Evolutionary conservation across 2,888 invertebrate species (phyloP).

Genomic region (Acleris cristana): DNA sequence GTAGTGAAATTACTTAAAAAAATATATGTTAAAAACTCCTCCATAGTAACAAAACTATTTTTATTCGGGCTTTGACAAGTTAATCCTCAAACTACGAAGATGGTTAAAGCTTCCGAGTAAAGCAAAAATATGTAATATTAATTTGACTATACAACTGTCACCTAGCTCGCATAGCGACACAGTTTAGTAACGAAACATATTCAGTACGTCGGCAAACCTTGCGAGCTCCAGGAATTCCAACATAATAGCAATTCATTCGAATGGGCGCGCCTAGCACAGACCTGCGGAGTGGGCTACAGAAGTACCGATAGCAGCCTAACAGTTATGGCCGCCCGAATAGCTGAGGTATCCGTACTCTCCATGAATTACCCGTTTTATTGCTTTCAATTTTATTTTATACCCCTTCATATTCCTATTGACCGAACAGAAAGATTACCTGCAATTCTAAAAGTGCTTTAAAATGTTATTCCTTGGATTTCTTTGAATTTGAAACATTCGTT

Average conservation of each 20-base stretch:
- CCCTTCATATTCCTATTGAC: conserved; percentile 63
- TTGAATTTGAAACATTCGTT: conserved; percentile 39
- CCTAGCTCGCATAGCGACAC: no score
- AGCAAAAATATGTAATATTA: no score
- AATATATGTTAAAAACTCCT: no score
- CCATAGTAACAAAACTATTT: no score
- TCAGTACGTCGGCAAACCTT: not conserved
- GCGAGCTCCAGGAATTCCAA: not conserved
- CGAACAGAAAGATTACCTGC: conserved; percentile 57
- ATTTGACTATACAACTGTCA: no score
- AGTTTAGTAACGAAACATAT: not conserved
- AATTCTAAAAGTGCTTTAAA: conserved; percentile 54
- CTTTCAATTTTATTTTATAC: conserved; percentile 76
- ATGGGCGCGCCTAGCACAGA: conserved; percentile 22
- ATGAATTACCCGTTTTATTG: conserved; percentile 72
- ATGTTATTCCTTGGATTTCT: conserved; percentile 55
- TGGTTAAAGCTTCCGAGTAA: no score
- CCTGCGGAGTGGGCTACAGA: conserved; percentile 21
- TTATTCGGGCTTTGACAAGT: no score
- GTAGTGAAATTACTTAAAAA: no score
- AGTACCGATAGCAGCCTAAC: conserved; percentile 39
- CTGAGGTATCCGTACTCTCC: conserved; percentile 45
- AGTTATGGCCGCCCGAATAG: conserved; percentile 57
- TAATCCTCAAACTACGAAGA: no score
- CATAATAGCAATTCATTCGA: conserved; percentile 28